phyloP scores from a whole-genome alignment of 2,113 vertebrate species.

The Tachysurus vachellii region DNA sequence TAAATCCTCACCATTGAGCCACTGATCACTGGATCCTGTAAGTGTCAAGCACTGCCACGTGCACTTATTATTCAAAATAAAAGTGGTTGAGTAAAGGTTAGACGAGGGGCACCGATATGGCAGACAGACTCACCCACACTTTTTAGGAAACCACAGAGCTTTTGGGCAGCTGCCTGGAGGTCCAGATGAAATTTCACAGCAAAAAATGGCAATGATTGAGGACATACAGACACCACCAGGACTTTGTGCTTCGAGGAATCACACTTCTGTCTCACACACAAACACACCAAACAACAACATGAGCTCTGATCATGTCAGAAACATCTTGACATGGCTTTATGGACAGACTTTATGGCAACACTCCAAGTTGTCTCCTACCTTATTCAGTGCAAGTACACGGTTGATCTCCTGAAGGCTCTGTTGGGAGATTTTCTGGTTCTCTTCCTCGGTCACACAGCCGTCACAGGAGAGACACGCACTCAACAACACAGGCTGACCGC shows the following conservation, averaged over 20 bases:
- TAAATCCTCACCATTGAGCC: background rate
- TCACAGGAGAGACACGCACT: constrained; percentile 93
- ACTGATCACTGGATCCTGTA: background rate
- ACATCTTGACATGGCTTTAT: background rate
- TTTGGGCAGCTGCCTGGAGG: constrained; percentile 82
- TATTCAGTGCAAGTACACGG: constrained; percentile 83
- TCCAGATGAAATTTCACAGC: constrained; percentile 85
- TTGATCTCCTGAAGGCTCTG: constrained; percentile 86
- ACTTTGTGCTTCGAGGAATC: constrained; percentile 73
- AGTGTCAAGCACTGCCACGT: background rate
- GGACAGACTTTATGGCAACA: background rate
- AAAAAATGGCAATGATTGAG: constrained; percentile 81
- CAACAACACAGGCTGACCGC: constrained; percentile 80
- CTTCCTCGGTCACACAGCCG: constrained; percentile 85
- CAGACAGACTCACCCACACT: constrained; percentile 78
- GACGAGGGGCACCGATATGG: background rate
- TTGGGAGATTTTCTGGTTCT: constrained; percentile 83
- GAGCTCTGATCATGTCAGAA: background rate
- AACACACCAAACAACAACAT: constrained; percentile 63
- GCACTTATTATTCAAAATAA: background rate
- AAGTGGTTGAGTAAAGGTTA: background rate
- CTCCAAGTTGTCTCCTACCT: constrained; percentile 73
- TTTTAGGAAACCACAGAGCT: constrained; percentile 92
- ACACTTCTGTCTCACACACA: constrained; percentile 64
- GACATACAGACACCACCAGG: constrained; percentile 71